Base-by-base conservation (phyloP, 1,140 invertebrate genomes). In the Trachymyrmex cornetzi region DNA sequence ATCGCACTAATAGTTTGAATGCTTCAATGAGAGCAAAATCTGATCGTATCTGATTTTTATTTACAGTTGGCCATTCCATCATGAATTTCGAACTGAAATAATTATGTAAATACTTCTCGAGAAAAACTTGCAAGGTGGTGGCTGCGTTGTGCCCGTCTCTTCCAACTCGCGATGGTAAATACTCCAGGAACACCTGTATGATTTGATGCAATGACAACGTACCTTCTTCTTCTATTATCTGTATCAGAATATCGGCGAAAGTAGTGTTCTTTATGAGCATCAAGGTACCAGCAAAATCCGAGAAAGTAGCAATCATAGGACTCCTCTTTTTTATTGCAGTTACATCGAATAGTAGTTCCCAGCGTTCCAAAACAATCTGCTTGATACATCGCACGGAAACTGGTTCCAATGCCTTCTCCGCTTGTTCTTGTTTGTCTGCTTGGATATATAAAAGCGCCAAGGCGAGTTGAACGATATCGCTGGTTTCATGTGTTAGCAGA, bases 141-240 rank as follows among this genome's bases (percentile, higher is more conserved):
- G 95, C 96, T 7, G 96, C 96, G 53, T 94, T 94, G 34, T 95
- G 95, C 0, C 96, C 96, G 85, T 96, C 95, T 64, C 95, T 93
- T 4, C 96, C 96, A n/a, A 96, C 96, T 57, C 96, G 93, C 1
- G 96, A 96, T 0, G 96, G 96, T 24, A 97, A 89, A 91, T 96
- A 96, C 30, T 96, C 96, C 38, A 96, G 87, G 88, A 96, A 97
- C 9, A 96, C 95, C 93, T 96, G 96, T 71, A 97, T 95, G 50
- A 96, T 92, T 90, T 96, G 94, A 87, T 96, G 95, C 44, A 97
- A 88, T 30, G 94, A 95, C 4, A 96, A 90, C 16, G 94, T 90
- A 59, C 14, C 72, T 16, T 89, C 87, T 3, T 93, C 94, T 55
- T 96, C 94, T 59, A 95, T 94, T 9, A 96, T 91, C 24, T 95